Conservation (phyloP, 2,113 vertebrate genomes). For the Agelaius tricolor region DNA sequence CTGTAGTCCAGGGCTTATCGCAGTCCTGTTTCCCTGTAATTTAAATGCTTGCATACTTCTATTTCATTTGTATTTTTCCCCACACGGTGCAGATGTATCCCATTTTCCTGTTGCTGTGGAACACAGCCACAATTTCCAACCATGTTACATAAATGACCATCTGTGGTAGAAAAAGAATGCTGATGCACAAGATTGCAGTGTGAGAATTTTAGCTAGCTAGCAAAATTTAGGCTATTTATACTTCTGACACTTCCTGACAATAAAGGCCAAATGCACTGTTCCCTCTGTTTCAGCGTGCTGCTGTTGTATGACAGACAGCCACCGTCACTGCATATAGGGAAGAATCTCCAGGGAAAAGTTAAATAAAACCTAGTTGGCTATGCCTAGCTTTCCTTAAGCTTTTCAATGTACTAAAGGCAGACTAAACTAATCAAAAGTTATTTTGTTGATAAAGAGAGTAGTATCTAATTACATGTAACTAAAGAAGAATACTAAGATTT, state of each 20-base stretch:
- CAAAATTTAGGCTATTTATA: conserved; percentile 59
- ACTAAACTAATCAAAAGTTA: not conserved
- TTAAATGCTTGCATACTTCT: conserved; percentile 65
- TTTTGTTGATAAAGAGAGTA: not conserved
- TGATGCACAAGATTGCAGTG: conserved; percentile 2
- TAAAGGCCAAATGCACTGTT: not conserved
- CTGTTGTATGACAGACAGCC: not conserved
- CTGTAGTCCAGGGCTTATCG: conserved; percentile 45
- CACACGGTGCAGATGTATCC: conserved; percentile 65
- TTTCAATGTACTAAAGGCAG: not conserved
- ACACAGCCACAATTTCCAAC: conserved; percentile 41
- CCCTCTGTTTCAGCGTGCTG: not conserved
- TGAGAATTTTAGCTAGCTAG: conserved; percentile 41
- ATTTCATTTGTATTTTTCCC: conserved; percentile 56
- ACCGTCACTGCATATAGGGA: rapidly evolving
- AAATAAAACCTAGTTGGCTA: not conserved
- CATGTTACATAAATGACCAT: conserved; percentile 59
- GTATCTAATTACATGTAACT: not conserved
- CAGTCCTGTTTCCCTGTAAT: conserved; percentile 53
- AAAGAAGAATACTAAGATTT: not conserved
- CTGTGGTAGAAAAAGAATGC: conserved; percentile 42
- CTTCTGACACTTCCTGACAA: conserved; percentile 49
- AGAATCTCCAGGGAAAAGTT: not conserved
- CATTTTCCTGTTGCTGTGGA: conserved; percentile 75
- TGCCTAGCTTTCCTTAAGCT: not conserved